Conservation (phyloP, 2,888 invertebrate genomes). For the Oscheius sp. region DNA sequence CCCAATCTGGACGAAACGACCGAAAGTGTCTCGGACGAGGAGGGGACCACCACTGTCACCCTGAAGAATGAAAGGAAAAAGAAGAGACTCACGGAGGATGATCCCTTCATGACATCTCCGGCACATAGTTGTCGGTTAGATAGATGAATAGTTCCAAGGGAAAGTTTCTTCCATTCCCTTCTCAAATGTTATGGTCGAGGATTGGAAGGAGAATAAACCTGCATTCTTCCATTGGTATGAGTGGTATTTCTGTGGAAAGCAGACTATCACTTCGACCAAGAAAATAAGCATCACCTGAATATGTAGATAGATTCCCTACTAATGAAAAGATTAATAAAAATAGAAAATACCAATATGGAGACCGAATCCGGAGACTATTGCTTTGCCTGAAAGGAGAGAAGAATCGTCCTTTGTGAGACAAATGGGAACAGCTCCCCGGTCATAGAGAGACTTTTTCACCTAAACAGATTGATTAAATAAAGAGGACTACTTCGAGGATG, state of each 20-base stretch:
- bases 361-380: constrained; percentile 50
- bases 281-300: background rate
- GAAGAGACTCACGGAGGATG: constrained; percentile 44
- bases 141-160: constrained; percentile 36
- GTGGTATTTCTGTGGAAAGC: constrained; percentile 8
- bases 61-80: constrained; percentile 26
- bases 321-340: background rate
- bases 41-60: constrained; percentile 59
- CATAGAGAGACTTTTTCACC: constrained; percentile 2
- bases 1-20: constrained; percentile 47
- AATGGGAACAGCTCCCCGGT: constrained; percentile 26
- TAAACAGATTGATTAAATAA: no score
- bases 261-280: constrained; percentile 5
- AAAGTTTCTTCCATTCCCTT: constrained; percentile 37
- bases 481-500: constrained; percentile 35
- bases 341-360: constrained; percentile 35
- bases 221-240: background rate
- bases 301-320: no score
- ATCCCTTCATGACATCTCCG: constrained; percentile 48
- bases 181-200: background rate
- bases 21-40: constrained; percentile 35
- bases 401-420: constrained; percentile 43
- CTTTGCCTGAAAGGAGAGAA: constrained; percentile 31
- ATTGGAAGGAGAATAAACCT: constrained; percentile 1
- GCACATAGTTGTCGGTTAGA: constrained; percentile 45